Percentiles rank a stretch among this genome's conserved stretches.
phyloP scores from a whole-genome alignment of 1,140 invertebrate species.

The Aradophagus sp. region DNA sequence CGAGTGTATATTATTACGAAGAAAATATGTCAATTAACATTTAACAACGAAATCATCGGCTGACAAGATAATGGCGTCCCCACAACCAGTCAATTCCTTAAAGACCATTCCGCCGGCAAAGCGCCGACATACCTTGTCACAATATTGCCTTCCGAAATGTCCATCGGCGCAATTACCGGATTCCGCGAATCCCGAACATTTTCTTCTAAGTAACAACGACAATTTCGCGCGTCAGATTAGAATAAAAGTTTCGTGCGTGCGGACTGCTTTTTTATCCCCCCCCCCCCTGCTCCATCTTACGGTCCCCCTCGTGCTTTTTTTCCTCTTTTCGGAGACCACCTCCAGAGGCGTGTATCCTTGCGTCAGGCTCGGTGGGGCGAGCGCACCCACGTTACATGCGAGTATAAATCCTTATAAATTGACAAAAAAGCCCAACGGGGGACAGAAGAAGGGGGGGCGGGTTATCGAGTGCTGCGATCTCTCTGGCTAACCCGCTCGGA shows the following conservation, averaged over 20 bases:
- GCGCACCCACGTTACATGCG: slow-evolving; percentile 49
- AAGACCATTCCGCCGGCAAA: not conserved
- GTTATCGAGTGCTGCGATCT: slow-evolving; percentile 64
- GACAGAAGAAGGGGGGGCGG: too few species aligned
- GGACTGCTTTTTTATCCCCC: slow-evolving; percentile 29
- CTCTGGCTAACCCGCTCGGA: slow-evolving; percentile 60
- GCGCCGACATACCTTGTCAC: not conserved
- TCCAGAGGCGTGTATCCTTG: slow-evolving; percentile 39
- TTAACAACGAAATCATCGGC: too few species aligned
- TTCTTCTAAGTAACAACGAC: slow-evolving; percentile 22
- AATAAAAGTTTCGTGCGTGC: slow-evolving; percentile 36
- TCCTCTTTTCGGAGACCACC: slow-evolving; percentile 40
- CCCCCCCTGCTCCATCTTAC: too few species aligned
- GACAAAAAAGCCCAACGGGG: slow-evolving; percentile 71
- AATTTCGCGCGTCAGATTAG: slow-evolving; percentile 17
- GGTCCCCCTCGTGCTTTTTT: slow-evolving; percentile 9
- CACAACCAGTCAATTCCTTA: too few species aligned
- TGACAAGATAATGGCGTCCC: too few species aligned
- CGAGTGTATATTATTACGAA: too few species aligned
- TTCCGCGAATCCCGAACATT: slow-evolving; percentile 26
- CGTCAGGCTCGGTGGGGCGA: slow-evolving; percentile 15
- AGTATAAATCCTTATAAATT: slow-evolving; percentile 72
- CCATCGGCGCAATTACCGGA: slow-evolving; percentile 30
- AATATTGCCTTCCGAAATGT: not conserved
- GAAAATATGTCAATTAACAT: too few species aligned